Percentiles rank a stretch among this genome's conserved stretches.
These are phyloP conservation scores for Hestina assimilis DNA, from an alignment of 1,140 invertebrate genomes.

Conservation along the genomic window DNA sequence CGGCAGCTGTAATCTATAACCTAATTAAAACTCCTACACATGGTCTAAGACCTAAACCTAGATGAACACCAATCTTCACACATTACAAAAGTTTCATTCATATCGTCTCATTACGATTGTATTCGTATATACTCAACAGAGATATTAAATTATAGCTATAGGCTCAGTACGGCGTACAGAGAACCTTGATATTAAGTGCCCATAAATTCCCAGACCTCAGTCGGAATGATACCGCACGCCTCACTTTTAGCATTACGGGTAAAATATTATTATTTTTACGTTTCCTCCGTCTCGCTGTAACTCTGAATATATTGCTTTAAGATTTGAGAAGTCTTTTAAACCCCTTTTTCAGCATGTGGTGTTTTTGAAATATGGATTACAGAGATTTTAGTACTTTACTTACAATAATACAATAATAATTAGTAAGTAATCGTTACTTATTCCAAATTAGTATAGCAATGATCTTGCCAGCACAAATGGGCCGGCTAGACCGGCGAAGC, in stretches of 20 bases:
- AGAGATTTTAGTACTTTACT: no score
- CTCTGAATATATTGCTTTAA: conserved; percentile 33
- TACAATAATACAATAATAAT: no score
- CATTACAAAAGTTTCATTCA: no score
- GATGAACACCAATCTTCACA: no score
- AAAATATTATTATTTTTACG: conserved; percentile 42
- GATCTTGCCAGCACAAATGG: no score
- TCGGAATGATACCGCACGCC: conserved; percentile 43
- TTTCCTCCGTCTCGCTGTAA: conserved; percentile 20
- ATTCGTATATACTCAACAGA: neutral
- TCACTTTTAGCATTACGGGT: conserved; percentile 41
- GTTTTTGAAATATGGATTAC: neutral
- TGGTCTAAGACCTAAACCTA: no score
- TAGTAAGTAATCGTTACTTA: no score
- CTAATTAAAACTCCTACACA: no score
- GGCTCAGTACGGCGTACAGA: conserved; percentile 4
- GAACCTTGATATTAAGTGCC: conserved; percentile 43
- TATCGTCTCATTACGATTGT: neutral
- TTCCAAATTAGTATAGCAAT: no score
- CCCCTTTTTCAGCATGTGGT: conserved; percentile 5
- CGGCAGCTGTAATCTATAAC: no score
- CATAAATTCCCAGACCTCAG: conserved; percentile 42
- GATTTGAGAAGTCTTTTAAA: conserved; percentile 15
- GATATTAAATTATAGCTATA: conserved; percentile 20
- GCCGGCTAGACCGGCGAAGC: no score